Percentiles rank a stretch among this genome's conserved stretches.
Conservation (phyloP, 2,888 invertebrate species). For the Agrotis clavis region DNA sequence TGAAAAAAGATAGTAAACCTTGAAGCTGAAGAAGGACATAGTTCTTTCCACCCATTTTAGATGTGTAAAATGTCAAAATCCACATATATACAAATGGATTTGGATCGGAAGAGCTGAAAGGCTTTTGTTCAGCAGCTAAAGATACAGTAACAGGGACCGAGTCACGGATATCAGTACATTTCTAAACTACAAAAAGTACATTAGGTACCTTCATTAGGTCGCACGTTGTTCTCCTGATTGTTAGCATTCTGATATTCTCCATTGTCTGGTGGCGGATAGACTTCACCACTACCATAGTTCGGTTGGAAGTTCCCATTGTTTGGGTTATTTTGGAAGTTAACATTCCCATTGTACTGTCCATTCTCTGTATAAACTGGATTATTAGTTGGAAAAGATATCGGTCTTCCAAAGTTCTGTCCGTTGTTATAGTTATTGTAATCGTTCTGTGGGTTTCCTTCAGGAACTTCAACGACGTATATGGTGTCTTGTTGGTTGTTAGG, state of each 20-base stretch:
- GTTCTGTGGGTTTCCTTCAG: constrained; percentile 15
- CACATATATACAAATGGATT: too few species aligned
- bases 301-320: constrained; percentile 21
- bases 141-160: too few species aligned
- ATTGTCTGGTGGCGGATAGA: constrained; percentile 7
- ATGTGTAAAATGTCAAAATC: too few species aligned
- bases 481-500: constrained; percentile 23
- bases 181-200: background rate
- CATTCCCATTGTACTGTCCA: constrained; percentile 41
- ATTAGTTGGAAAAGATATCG: constrained; percentile 36
- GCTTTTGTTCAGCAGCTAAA: too few species aligned
- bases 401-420: constrained; percentile 42
- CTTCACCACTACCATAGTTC: constrained; percentile 17
- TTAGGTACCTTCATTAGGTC: constrained; percentile 50
- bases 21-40: background rate
- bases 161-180: too few species aligned
- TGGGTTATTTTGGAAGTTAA: constrained; percentile 41
- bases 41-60: background rate
- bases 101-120: too few species aligned
- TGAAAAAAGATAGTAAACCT: background rate
- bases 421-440: constrained; percentile 34
- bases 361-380: constrained; percentile 23
- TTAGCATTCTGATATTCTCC: constrained; percentile 27
- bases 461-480: constrained; percentile 34
- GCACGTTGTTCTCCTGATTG: constrained; percentile 32